Evolutionary conservation across 2,888 invertebrate genomes (phyloP).

Genomic region (Digitonthophagus gazella): DNA sequence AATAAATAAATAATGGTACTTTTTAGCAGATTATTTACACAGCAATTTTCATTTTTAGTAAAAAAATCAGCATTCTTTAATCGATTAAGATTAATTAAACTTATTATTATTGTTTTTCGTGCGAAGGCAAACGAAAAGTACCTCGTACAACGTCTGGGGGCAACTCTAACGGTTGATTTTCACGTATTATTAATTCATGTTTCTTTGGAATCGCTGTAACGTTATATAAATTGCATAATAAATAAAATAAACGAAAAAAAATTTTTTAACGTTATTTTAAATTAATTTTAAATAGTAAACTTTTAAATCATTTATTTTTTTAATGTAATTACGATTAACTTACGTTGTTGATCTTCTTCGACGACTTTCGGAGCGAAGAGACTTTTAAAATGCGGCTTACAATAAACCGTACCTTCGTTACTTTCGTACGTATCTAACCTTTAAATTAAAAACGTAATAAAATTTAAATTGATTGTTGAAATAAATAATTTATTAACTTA

Average conservation of each 20-base stretch:
- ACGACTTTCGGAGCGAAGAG: slow-evolving; percentile 89
- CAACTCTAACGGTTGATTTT: slow-evolving; percentile 85
- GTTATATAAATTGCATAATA: background rate
- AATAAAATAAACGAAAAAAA: slow-evolving; percentile 19
- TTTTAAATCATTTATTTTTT: background rate
- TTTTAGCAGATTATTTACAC: slow-evolving; percentile 5
- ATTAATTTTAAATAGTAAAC: slow-evolving; percentile 2
- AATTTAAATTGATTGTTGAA: background rate
- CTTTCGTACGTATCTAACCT: slow-evolving; percentile 92
- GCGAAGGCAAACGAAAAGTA: slow-evolving; percentile 41
- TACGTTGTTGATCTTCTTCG: slow-evolving; percentile 67
- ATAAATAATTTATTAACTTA: slow-evolving; percentile 51
- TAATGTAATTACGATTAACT: slow-evolving; percentile 43
- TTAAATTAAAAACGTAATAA: slow-evolving; percentile 40
- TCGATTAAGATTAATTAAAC: background rate
- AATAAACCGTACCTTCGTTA: slow-evolving; percentile 86
- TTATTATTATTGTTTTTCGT: background rate
- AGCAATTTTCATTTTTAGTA: background rate
- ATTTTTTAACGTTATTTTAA: no score
- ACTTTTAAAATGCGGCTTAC: slow-evolving; percentile 90
- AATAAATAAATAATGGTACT: background rate
- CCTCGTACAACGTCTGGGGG: slow-evolving; percentile 92
- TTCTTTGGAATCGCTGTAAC: slow-evolving; percentile 66
- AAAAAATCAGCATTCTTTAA: no score
- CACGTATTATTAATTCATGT: slow-evolving; percentile 86